These are phyloP conservation scores for Scrobipalpa costella DNA, from an alignment of 2,888 invertebrate species.

Conservation along the genomic window DNA sequence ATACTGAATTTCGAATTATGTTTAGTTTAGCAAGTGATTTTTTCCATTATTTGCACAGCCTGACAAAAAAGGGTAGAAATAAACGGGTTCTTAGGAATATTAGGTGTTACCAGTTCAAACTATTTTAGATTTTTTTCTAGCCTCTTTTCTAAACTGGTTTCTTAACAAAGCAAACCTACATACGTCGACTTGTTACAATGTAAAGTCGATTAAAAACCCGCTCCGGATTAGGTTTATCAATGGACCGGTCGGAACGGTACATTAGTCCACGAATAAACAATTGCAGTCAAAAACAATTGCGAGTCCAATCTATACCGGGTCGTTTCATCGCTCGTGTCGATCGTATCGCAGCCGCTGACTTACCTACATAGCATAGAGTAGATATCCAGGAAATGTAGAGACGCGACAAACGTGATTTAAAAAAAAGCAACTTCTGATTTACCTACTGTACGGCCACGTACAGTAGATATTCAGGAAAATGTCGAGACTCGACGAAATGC, in stretches of 20 bases:
- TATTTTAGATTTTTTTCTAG: background rate
- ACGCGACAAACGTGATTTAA: constrained; percentile 69
- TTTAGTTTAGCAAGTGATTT: too few relatives aligned
- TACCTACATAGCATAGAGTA: background rate
- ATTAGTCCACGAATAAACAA: constrained; percentile 32
- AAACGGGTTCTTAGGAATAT: too few relatives aligned
- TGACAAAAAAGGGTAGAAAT: too few relatives aligned
- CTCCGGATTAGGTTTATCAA: constrained; percentile 19
- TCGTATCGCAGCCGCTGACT: constrained; percentile 5
- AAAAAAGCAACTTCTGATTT: constrained; percentile 48
- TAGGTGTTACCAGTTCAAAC: background rate
- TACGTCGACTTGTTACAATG: constrained; percentile 2
- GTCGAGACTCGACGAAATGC: too few relatives aligned
- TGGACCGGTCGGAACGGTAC: constrained; percentile 29
- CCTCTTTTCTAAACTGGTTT: background rate
- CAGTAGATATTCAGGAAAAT: too few relatives aligned
- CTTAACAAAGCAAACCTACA: background rate
- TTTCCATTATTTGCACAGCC: too few relatives aligned
- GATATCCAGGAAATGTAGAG: constrained; percentile 35
- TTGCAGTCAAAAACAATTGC: constrained; percentile 42
- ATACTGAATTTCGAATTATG: too few relatives aligned
- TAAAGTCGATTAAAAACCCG: constrained; percentile 15
- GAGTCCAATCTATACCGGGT: constrained; percentile 33
- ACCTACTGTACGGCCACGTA: background rate
- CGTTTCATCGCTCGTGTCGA: background rate